Base-by-base conservation (phyloP, 2,888 invertebrate species). In the Pardosa pseudoannulata region DNA sequence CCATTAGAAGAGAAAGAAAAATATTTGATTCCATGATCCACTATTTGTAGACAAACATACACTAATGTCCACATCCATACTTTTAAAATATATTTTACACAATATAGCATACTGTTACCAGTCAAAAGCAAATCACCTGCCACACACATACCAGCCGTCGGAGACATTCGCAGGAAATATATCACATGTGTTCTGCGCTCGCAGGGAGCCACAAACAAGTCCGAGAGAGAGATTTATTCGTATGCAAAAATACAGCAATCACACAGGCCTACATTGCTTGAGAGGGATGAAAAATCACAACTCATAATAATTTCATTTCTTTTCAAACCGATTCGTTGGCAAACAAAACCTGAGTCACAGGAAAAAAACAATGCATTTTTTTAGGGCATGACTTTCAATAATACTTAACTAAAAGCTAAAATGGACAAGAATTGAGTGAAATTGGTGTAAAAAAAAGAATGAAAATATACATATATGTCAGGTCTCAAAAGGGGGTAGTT, bases 11-110 rank as follows among this genome's bases (percentile, higher is more conserved):
- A 19, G 23, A 16, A 56, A 56, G 23, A 56, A 56, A 6, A 56
- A 23, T 56, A 2, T 56, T 19, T 23, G 3, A 23, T 56, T 23
- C 16, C n/a, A 9, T 36, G 56, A 23, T 56, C 23, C 5, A 56
- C 56, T 56, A 56, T 56, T 56, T 56, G 5, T 56, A 56, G 56
- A 56, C 23, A n/a, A 56, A 16, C 56, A 56, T 56, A 56, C 56
- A 56, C 3, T 23, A 23, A 56, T 56, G 56, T 56, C 16, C 56
- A 56, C 56, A 56, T 23, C 56, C 56, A 56, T 56, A 23, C 56
- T 23, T 56, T 56, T 56, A 56, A 56, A 56, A 56, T 56, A 56
- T 56, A 56, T 56, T 56, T 56, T 56, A 56, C 56, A 56, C 6
- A 23, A n/a, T n/a, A n/a, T 23, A 56, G 56, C 56, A 56, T 56